Evolutionary conservation across 1,140 invertebrate genomes (phyloP).

Genomic region (Drosophila hydei): DNA sequence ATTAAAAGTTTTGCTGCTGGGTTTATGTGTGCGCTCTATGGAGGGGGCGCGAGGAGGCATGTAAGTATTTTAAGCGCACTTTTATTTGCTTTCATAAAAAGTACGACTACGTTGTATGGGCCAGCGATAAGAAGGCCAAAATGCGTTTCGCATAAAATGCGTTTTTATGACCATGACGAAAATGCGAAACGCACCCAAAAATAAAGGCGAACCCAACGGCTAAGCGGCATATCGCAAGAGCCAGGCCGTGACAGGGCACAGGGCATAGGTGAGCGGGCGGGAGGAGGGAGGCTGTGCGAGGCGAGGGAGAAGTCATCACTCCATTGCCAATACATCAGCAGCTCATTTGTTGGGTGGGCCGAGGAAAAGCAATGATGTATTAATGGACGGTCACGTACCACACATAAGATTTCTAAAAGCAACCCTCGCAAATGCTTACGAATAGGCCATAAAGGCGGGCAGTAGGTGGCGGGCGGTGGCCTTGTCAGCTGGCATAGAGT

Average conservation of each 20-base stretch:
- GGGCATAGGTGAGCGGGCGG: not conserved
- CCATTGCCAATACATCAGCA: slow-evolving; percentile 57
- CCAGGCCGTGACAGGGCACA: slow-evolving; percentile 11
- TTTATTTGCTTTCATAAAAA: slow-evolving; percentile 81
- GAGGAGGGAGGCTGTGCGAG: slow-evolving; percentile 8
- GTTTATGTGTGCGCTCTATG: slow-evolving; percentile 29
- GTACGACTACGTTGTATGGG: slow-evolving; percentile 51
- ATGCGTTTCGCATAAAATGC: slow-evolving; percentile 81
- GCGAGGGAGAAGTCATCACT: slow-evolving; percentile 20
- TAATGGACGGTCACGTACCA: slow-evolving; percentile 76
- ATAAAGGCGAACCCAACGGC: slow-evolving; percentile 52
- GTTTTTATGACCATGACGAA: slow-evolving; percentile 79
- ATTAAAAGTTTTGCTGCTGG: slow-evolving; percentile 70
- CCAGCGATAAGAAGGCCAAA: slow-evolving; percentile 66
- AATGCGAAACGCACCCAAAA: slow-evolving; percentile 55
- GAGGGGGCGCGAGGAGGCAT: not conserved
- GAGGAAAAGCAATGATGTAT: slow-evolving; percentile 64
- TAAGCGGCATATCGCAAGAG: slow-evolving; percentile 32
- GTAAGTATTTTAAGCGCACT: slow-evolving; percentile 60
- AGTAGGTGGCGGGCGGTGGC: slow-evolving; percentile 8
- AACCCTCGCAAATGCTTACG: slow-evolving; percentile 55
- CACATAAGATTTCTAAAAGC: slow-evolving; percentile 72
- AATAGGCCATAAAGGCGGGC: slow-evolving; percentile 10
- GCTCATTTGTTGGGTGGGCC: slow-evolving; percentile 26
- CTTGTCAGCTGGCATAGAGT: slow-evolving; percentile 42